Conservation (phyloP, 2,797 vertebrate species). For the Gorsachius magnificus region DNA sequence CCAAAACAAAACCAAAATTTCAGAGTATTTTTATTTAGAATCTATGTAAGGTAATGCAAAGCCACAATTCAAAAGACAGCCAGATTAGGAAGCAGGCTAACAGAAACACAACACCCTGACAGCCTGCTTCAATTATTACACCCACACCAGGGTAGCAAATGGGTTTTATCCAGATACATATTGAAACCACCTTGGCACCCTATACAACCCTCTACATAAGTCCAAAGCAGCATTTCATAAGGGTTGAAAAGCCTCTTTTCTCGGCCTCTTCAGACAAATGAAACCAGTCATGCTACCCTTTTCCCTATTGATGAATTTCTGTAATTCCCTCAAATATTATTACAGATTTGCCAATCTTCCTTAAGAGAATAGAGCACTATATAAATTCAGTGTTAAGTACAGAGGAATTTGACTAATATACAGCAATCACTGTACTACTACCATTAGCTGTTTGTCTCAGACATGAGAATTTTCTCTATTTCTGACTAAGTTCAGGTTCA, state of each 20-base stretch:
- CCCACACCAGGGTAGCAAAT: not conserved
- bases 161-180: not conserved
- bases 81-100: not conserved
- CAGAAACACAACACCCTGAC: not conserved
- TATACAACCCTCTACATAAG: not conserved
- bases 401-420: not conserved
- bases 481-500: not conserved
- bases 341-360: not conserved
- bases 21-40: not conserved
- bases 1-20: not conserved
- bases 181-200: not conserved
- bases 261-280: not conserved
- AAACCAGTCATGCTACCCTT: not conserved
- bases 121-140: not conserved
- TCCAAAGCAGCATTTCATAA: not conserved
- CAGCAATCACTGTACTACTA: not conserved
- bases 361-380: not conserved
- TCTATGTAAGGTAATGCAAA: not conserved
- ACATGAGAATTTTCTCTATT: not conserved
- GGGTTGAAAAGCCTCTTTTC: not conserved
- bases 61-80: not conserved
- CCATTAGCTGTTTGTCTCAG: not conserved
- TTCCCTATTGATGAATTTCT: not conserved
- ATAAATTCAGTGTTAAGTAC: not conserved
- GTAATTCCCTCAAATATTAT: not conserved